Base-by-base conservation (phyloP, 2,113 vertebrate species). In the Cinclus cinclus region DNA sequence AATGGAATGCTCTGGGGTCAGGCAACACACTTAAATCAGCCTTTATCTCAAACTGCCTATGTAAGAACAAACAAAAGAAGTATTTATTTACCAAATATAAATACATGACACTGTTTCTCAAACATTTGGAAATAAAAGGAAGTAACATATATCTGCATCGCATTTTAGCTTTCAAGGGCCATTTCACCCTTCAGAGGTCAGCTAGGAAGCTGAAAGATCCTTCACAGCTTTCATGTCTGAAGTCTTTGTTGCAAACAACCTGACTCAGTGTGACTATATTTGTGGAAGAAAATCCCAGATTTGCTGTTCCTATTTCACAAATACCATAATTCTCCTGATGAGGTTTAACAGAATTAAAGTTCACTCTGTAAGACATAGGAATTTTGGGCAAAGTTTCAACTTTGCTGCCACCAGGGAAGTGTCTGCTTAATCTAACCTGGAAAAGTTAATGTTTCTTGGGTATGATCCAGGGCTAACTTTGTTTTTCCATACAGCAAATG, bases 361-460 rank as follows among this genome's bases (percentile, higher is more conserved):
- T 83, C 10, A 37, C 25, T 83, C 39, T 65, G 20, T 55, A 88
- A 69, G 75, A 83, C 53, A 37, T 8, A 58, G 46, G 46, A 76
- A 90, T 93, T 93, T 83, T 74, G 50, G 88, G 96, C 85, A 88
- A 93, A 77, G 83, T 80, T 94, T 93, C 92, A 94, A 55, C 33
- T 46, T 83, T 47, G 11, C 55, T 90, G 79, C 59, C 67, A 94
- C 35, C 50, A 93, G 47, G 83, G 63, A 79, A 86, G 59, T 53
- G 39, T 93, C 90, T 97, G 85, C 35, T 95, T 93, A 83, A 74
- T 88, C 92, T 88, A 90, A 92, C 67, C 42, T 74, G 79, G 63
- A 92, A 93, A 95, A 93, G 82, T 75, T 93, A 93, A 88, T 88
- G 79, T 80, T 63, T 83, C 42, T 80, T 95, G 90, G 75, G 27